These are phyloP conservation scores for Bombyx huttoni DNA, from an alignment of 2,888 invertebrate genomes.

Conservation along the genomic window DNA sequence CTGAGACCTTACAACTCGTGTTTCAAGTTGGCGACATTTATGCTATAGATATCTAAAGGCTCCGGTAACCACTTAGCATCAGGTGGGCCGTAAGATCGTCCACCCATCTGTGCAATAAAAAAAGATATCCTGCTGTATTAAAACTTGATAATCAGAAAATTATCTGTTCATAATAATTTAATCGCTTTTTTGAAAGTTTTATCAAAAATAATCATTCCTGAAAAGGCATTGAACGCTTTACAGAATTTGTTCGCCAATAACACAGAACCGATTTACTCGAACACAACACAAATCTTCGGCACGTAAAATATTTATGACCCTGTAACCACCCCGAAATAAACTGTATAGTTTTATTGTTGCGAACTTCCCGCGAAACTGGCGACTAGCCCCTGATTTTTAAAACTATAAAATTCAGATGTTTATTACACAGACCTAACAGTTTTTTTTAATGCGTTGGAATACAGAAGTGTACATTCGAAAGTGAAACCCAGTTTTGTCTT, in stretches of 20 bases:
- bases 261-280: not conserved
- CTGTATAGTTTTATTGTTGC: conserved; percentile 10
- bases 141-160: no score
- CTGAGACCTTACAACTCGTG: no score
- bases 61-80: no score
- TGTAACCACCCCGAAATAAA: conserved; percentile 10
- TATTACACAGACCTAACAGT: not conserved
- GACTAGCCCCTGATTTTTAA: not conserved
- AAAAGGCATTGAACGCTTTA: not conserved
- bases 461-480: no score
- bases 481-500: no score
- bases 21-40: no score
- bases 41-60: no score
- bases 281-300: conserved; percentile 2
- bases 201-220: not conserved
- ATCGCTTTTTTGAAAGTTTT: no score
- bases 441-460: conserved; percentile 7
- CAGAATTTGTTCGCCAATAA: not conserved
- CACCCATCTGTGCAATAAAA: no score
- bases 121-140: no score
- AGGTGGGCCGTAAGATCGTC: no score
- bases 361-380: conserved; percentile 5
- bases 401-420: not conserved
- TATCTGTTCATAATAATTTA: no score
- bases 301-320: conserved; percentile 16